These are phyloP conservation scores for Amiota communis DNA, from an alignment of 2,888 invertebrate species.

Conservation along the genomic window DNA sequence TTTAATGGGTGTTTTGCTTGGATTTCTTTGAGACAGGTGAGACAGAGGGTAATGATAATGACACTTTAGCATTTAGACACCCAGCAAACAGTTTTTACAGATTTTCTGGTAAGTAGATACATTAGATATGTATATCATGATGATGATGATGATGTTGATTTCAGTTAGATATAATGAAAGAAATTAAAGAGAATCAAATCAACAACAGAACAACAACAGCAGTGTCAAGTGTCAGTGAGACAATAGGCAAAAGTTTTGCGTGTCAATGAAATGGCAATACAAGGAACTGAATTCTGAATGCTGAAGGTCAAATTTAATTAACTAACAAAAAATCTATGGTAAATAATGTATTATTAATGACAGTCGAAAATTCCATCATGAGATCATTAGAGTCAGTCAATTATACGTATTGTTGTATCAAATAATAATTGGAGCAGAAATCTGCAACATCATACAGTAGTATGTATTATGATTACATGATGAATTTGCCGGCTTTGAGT, in stretches of 20 bases:
- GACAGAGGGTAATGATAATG: not conserved
- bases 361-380: not conserved
- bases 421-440: too few species aligned
- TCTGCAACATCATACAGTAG: too few species aligned
- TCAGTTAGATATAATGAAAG: too few species aligned
- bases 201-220: not conserved
- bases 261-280: not conserved
- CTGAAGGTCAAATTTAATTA: slow-evolving; percentile 27
- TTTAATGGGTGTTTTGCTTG: not conserved
- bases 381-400: too few species aligned
- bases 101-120: too few species aligned
- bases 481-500: too few species aligned
- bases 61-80: not conserved
- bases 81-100: slow-evolving; percentile 9
- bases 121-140: too few species aligned
- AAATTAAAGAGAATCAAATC: not conserved
- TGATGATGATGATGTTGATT: too few species aligned
- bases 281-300: not conserved
- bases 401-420: too few species aligned
- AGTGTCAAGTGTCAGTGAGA: not conserved
- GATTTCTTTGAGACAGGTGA: not conserved
- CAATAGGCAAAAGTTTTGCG: slow-evolving; percentile 21
- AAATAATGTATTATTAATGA: slow-evolving; percentile 25
- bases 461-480: too few species aligned
- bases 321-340: slow-evolving; percentile 1